Evolutionary conservation across 1,140 invertebrate species (phyloP).

Genomic region (Idris sp.): DNA sequence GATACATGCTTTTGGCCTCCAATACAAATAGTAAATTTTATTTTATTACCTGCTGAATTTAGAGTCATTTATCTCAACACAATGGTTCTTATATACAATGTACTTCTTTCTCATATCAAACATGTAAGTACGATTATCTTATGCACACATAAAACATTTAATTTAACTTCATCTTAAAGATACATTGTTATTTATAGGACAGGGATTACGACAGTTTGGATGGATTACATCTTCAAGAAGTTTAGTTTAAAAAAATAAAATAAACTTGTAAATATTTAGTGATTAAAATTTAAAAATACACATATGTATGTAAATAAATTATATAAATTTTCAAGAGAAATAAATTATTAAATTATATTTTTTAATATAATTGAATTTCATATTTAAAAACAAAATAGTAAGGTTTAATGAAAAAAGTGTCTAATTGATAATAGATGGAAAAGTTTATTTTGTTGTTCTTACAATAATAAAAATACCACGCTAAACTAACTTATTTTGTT

Average conservation of each 20-base stretch:
- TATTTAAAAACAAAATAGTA: too few relatives aligned
- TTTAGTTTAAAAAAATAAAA: not conserved
- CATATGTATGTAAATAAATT: too few relatives aligned
- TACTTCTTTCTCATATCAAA: slow-evolving; percentile 89
- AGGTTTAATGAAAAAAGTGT: too few relatives aligned
- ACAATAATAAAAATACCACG: slow-evolving; percentile 50
- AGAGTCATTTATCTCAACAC: slow-evolving; percentile 89
- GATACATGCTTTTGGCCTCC: slow-evolving; percentile 90
- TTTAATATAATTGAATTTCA: too few relatives aligned
- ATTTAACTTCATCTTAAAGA: too few relatives aligned
- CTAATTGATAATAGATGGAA: slow-evolving; percentile 1
- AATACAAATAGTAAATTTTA: slow-evolving; percentile 89
- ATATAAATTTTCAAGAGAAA: too few relatives aligned
- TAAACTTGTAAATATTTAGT: too few relatives aligned
- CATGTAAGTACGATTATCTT: slow-evolving; percentile 77
- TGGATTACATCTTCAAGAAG: slow-evolving; percentile 8
- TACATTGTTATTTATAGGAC: slow-evolving; percentile 1
- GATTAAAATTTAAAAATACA: not conserved
- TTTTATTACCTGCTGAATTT: slow-evolving; percentile 85
- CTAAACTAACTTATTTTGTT: slow-evolving; percentile 67
- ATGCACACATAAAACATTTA: not conserved
- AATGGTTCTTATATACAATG: slow-evolving; percentile 87
- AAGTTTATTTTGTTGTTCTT: slow-evolving; percentile 5
- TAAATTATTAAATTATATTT: too few relatives aligned
- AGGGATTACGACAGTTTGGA: slow-evolving; percentile 1